phyloP scores from a whole-genome alignment of 2,888 invertebrate species.

The Argyra leucocephala region DNA sequence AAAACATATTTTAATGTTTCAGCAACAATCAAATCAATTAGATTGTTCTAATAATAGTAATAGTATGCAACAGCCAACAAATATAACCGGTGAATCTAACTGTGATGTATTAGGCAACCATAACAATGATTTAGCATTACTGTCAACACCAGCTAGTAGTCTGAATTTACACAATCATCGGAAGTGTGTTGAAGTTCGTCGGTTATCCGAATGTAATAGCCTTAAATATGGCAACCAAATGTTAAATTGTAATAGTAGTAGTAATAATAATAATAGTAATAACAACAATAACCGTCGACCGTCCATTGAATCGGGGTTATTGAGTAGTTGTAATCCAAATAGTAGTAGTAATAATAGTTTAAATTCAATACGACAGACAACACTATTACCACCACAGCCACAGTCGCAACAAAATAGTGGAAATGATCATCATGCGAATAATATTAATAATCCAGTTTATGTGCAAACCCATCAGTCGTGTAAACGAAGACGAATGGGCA shows the following conservation, averaged over 20 bases:
- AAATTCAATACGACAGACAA: conserved; percentile 24
- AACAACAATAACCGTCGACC: conserved; percentile 43
- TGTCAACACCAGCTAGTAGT: conserved; percentile 27
- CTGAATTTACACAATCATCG: conserved; percentile 28
- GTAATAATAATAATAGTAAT: conserved; percentile 20
- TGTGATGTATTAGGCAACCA: conserved; percentile 42
- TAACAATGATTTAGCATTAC: conserved; percentile 25
- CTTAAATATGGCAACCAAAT: conserved; percentile 25
- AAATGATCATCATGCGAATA: conserved; percentile 20
- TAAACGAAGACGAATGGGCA: conserved; percentile 46
- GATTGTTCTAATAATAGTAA: conserved; percentile 26
- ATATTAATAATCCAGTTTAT: conserved; percentile 14
- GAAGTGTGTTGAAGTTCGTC: conserved; percentile 45
- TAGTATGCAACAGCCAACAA: conserved; percentile 28
- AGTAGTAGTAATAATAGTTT: conserved; percentile 23
- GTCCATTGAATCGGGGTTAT: conserved; percentile 45
- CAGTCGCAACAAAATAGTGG: conserved; percentile 15
- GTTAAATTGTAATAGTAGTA: conserved; percentile 16
- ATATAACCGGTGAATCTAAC: conserved; percentile 36
- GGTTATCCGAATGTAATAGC: conserved; percentile 45
- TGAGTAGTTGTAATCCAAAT: conserved; percentile 21
- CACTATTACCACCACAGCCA: conserved; percentile 20
- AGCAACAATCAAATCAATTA: conserved; percentile 17
- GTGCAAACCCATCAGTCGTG: conserved; percentile 35
- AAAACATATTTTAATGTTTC: background rate